A percentile compares a stretch with the other conserved stretches of the same genome.
Evolutionary conservation across 1,140 invertebrate genomes (phyloP).

Genomic region (Rhopalosiphum padi): DNA sequence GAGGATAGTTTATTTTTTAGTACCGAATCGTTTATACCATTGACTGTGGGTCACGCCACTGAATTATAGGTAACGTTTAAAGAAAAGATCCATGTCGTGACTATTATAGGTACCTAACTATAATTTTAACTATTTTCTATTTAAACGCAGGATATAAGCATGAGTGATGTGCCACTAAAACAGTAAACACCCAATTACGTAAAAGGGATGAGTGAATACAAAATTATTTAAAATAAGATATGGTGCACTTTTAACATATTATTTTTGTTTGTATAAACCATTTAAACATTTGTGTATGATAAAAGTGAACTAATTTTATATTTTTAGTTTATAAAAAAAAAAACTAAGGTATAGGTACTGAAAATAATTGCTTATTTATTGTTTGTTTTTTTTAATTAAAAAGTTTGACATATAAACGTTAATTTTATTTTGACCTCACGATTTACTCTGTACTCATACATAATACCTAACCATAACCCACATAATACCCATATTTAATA

Average conservation of each 20-base stretch:
- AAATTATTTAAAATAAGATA: background rate
- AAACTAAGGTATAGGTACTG: background rate
- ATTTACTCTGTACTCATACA: background rate
- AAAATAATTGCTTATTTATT: background rate
- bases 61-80: background rate
- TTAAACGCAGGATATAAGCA: constrained; percentile 9
- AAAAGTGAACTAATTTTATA: background rate
- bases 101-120: background rate
- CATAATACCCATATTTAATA: background rate
- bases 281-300: background rate
- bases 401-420: background rate
- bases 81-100: background rate
- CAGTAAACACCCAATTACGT: background rate
- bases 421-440: background rate
- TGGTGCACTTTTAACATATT: background rate
- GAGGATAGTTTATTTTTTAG: background rate
- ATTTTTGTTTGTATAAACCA: background rate
- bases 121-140: constrained; percentile 19
- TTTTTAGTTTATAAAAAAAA: background rate
- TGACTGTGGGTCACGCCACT: background rate
- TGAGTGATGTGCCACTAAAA: background rate
- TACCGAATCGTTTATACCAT: background rate
- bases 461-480: background rate
- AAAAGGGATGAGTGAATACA: background rate
- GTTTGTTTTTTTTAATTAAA: background rate